Conservation (phyloP, 2,797 vertebrate species). For the Thamnophis elegans region DNA sequence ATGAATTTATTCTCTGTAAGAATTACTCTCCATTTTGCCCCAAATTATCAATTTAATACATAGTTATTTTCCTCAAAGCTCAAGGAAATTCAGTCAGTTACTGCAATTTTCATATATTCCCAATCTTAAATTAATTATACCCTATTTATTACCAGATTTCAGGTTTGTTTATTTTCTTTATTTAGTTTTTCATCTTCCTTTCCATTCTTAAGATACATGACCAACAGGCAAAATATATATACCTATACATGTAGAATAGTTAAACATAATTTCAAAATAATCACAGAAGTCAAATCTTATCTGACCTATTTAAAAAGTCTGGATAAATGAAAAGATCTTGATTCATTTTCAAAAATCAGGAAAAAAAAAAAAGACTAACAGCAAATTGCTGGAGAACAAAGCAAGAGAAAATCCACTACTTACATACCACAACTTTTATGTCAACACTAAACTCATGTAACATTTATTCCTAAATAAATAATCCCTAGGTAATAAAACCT, state of each 20-base stretch:
- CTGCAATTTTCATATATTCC: background rate
- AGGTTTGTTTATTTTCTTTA: background rate
- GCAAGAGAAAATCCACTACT: background rate
- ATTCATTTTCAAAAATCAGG: background rate
- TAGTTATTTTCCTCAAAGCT: background rate
- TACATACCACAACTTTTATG: background rate
- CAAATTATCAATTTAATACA: background rate
- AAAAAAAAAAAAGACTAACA: background rate
- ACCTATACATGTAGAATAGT: background rate
- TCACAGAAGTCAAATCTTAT: background rate
- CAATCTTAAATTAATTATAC: background rate
- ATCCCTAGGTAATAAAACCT: background rate
- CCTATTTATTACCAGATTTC: background rate
- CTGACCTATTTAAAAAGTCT: background rate
- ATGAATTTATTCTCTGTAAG: background rate
- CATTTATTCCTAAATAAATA: background rate
- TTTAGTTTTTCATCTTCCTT: background rate
- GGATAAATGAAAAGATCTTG: background rate
- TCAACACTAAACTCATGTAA: background rate
- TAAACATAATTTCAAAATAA: background rate
- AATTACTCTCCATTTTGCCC: background rate
- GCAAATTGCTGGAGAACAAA: background rate
- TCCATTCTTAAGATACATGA: background rate
- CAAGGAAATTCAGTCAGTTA: background rate
- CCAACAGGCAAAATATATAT: background rate